phyloP scores from a whole-genome alignment of 2,113 vertebrate genomes.

The Struthidea cinerea region DNA sequence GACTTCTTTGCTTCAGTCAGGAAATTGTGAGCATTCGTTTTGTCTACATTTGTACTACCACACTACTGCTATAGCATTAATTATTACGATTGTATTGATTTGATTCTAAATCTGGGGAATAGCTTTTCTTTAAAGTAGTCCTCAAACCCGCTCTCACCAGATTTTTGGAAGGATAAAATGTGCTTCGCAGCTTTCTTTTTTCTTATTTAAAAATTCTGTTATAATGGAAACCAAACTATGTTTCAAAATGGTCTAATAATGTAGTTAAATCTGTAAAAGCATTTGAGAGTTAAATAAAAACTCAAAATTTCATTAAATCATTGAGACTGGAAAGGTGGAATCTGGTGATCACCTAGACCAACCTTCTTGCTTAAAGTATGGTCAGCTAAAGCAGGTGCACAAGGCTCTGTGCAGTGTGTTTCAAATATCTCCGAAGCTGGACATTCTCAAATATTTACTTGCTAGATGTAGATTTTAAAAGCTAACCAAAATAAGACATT shows the following conservation, averaged over 20 bases:
- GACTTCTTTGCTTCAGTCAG: neutral
- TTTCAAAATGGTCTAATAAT: neutral
- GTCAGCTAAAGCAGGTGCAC: neutral
- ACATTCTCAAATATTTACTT: neutral
- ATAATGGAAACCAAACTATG: neutral
- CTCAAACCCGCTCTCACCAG: neutral
- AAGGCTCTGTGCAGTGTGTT: neutral
- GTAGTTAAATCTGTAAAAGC: neutral
- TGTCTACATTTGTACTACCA: neutral
- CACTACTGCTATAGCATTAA: neutral
- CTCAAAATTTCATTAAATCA: neutral
- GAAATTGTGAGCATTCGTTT: neutral
- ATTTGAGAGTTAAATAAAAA: neutral
- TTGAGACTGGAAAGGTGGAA: neutral
- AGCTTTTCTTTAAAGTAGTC: neutral
- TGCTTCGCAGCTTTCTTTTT: neutral
- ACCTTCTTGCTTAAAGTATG: neutral
- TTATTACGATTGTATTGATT: neutral
- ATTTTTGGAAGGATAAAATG: neutral
- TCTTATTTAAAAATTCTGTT: neutral
- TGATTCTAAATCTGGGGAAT: neutral
- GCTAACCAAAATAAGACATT: neutral
- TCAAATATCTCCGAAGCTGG: neutral
- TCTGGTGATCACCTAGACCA: neutral
- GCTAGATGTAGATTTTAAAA: neutral